Evolutionary conservation across 2,888 invertebrate species (phyloP).

Genomic region (Agrochola lota): DNA sequence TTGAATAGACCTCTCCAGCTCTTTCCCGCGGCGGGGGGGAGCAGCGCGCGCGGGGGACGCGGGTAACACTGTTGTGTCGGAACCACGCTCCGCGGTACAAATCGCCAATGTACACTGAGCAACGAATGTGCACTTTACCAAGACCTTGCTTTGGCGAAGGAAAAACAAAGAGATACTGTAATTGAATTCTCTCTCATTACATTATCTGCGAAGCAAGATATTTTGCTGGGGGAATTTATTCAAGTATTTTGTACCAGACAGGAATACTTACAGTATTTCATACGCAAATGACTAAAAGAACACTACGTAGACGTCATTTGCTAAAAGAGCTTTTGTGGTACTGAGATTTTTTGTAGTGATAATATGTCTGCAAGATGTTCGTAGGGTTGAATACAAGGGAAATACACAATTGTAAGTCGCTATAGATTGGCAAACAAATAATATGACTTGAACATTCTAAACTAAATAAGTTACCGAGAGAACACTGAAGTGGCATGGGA

Average conservation of each 20-base stretch:
- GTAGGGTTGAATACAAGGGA: neutral
- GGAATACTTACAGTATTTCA: slow-evolving; percentile 59
- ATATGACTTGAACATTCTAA: slow-evolving; percentile 19
- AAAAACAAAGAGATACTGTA: slow-evolving; percentile 85
- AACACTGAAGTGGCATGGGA: neutral
- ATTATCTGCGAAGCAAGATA: slow-evolving; percentile 84
- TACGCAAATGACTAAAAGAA: slow-evolving; percentile 33
- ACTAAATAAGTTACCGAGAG: slow-evolving; percentile 24
- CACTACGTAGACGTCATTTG: slow-evolving; percentile 20
- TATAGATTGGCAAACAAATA: slow-evolving; percentile 35
- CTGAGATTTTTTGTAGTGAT: slow-evolving; percentile 20
- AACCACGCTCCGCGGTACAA: slow-evolving; percentile 84
- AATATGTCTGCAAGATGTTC: neutral
- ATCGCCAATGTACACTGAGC: slow-evolving; percentile 86
- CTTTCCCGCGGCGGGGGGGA: slow-evolving; percentile 79
- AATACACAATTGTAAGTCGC: neutral
- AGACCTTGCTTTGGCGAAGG: slow-evolving; percentile 72
- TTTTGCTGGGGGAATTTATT: slow-evolving; percentile 72
- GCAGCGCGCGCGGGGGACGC: slow-evolving; percentile 69
- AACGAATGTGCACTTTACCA: slow-evolving; percentile 87
- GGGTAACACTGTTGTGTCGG: slow-evolving; percentile 89
- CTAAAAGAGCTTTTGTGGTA: slow-evolving; percentile 21
- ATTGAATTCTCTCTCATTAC: slow-evolving; percentile 88
- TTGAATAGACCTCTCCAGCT: slow-evolving; percentile 89
- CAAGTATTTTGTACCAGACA: slow-evolving; percentile 67